Evolutionary conservation across 1,140 invertebrate genomes (phyloP), one percentile per base, ranked within the genome.

Genomic region (Ooceraea biroi): DNA sequence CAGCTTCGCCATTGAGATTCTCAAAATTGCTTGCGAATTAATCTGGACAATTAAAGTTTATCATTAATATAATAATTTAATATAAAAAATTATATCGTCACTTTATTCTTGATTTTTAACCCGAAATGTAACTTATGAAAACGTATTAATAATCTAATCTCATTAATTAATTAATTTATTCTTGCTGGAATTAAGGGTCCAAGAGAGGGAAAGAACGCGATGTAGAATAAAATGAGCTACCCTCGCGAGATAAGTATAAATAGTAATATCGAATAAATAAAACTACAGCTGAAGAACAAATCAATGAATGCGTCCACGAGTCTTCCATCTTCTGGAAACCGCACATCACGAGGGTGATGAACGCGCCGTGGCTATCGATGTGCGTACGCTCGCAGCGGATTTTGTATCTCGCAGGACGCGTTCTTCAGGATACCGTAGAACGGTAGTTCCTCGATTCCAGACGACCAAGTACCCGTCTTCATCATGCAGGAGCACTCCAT

Each of bases 401-500:
- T 93, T 83, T 91, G 86, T 25, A 93, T 88, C 52, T 90, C 84
- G 78, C 92, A 93, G 30, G 87, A 89, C 69, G 87, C 68, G 36
- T 90, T 84, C n/a, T 83, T 89, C 52, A 92, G 90, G 58, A 86
- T 90, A 80, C 91, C 91, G 25, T 93, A 93, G 86, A 93, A 93
- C 61, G 92, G 92, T 72, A 90, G 60, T 65, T 92, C 89, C 36
- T 87, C 63, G 30, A 84, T 30, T 73, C 73, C 0, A 30, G 92
- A 92, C 89, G 88, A 87, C 92, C 91, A 91, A 69, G 57, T 41
- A 68, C 85, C 69, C 57, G 85, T 44, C 74, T 93, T 92, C 91
- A 92, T 89, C 83, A 91, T 91, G 72, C 93, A 94, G 72, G 91
- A 90, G 50, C 93, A 93, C 41, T 93, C 92, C 92, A 93, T 93